A percentile compares a stretch with the other conserved stretches of the same genome.
These are phyloP conservation scores for Cheilosia pagana DNA, from an alignment of 2,888 invertebrate genomes.

Conservation along the genomic window DNA sequence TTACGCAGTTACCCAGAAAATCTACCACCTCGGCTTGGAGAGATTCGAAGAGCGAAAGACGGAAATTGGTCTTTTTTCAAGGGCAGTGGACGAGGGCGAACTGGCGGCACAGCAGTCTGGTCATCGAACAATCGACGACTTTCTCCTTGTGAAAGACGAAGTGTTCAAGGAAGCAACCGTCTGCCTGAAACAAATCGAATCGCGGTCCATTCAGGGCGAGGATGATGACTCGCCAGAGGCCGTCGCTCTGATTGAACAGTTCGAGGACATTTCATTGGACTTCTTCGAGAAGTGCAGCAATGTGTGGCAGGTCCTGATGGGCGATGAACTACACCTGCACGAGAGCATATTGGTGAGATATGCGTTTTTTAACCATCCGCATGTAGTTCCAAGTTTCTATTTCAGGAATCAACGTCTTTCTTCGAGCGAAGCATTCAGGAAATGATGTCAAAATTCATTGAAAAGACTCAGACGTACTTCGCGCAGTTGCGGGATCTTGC, in stretches of 20 bases:
- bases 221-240: constrained; percentile 77
- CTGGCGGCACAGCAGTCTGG: constrained; percentile 86
- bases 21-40: constrained; percentile 88
- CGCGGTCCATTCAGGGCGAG: constrained; percentile 79
- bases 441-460: constrained; percentile 87
- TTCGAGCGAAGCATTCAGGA: constrained; percentile 91
- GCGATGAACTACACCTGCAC: constrained; percentile 85
- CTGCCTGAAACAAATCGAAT: constrained; percentile 77
- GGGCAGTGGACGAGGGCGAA: constrained; percentile 87
- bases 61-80: constrained; percentile 86
- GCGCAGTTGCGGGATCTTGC: constrained; percentile 87
- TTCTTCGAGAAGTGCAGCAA: constrained; percentile 84
- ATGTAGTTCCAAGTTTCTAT: background rate
- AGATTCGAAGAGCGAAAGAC: constrained; percentile 87
- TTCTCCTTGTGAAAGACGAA: constrained; percentile 82
- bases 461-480: constrained; percentile 85
- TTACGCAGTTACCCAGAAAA: constrained; percentile 85
- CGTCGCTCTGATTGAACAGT: constrained; percentile 80
- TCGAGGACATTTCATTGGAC: constrained; percentile 80
- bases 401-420: constrained; percentile 88
- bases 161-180: constrained; percentile 81
- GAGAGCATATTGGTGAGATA: constrained; percentile 88
- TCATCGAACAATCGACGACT: constrained; percentile 84
- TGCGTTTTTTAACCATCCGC: background rate
- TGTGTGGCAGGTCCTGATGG: constrained; percentile 82